Evolutionary conservation across 2,113 vertebrate genomes (phyloP), one percentile per base, ranked within the genome.

Genomic region (Xenopus borealis): DNA sequence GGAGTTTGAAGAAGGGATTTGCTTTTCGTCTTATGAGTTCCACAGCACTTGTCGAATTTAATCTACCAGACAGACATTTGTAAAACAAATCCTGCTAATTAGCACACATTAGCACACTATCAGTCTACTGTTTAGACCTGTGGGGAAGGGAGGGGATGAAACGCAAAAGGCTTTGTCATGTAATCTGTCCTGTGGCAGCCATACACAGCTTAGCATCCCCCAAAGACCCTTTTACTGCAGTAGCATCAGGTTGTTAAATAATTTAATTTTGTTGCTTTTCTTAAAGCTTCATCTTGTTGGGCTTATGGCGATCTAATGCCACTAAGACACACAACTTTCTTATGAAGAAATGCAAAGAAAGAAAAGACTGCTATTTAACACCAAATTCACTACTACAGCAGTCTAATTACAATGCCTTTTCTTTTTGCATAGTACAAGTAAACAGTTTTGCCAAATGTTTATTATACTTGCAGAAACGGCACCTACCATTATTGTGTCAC

Each of bases 71-170:
- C 69, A 50, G 19, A 47, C 57, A 58, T 46, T 62, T 62, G 64
- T 62, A 27, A 68, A 67, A 75, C 64, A 62, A 75, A 75, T 76
- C 66, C 66, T 76, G 7, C 66, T 63, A 69, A 62, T 75, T 75
- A 75, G 46, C 65, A 47, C 45, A 67, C 65, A 67, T 67, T 67
- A 67, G 45, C 12, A 46, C 2, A n/a, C 20, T 6, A 72, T 40
- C 45, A 53, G 52, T 27, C 72, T 46, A 61, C 45, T 23, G 12
- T 46, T 33, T 7, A 61, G 30, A 67, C 57, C 23, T 20, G 11
- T 30, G 23, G 27, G 45, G 45, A 33, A 73, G 23, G 20, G 50
- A 7, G 17, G 12, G n/a, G 8, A 11, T 3, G 13, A n/a, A 55
- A 10, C 10, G 27, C 23, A 57, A 58, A 18, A 19, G 16, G 33